A percentile compares a stretch with the other conserved stretches of the same genome.
These are phyloP conservation scores for Lordiphosa fenestrarum DNA, from an alignment of 2,888 invertebrate genomes.

Conservation along the genomic window DNA sequence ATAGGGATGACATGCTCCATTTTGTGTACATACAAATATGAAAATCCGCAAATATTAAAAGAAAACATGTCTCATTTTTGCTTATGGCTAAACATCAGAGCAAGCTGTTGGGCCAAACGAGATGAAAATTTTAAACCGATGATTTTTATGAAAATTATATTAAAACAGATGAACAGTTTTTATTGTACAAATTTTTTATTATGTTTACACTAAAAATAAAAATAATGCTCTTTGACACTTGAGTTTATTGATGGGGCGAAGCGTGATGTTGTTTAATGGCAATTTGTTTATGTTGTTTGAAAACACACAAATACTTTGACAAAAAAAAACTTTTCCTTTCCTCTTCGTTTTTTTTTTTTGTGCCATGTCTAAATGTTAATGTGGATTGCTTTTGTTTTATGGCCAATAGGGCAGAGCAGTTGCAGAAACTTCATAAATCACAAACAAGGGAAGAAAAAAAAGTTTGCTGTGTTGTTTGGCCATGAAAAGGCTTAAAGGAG, in stretches of 20 bases:
- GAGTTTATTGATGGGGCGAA: constrained; percentile 40
- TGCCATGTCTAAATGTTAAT: constrained; percentile 1
- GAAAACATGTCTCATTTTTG: constrained; percentile 49
- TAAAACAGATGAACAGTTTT: constrained; percentile 51
- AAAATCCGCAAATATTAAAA: constrained; percentile 33
- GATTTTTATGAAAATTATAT: constrained; percentile 53
- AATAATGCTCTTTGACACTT: constrained; percentile 31
- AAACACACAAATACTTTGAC: constrained; percentile 33
- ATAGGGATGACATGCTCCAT: constrained; percentile 50
- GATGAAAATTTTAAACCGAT: constrained; percentile 57
- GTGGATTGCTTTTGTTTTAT: constrained; percentile 53
- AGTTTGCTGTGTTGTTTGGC: constrained; percentile 47
- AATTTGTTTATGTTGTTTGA: constrained; percentile 34
- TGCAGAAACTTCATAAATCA: constrained; percentile 69
- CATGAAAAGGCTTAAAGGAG: constrained; percentile 71
- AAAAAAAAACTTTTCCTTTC: constrained; percentile 26
- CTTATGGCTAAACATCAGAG: constrained; percentile 57
- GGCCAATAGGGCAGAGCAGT: constrained; percentile 53
- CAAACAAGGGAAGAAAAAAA: constrained; percentile 53
- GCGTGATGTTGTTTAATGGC: constrained; percentile 40
- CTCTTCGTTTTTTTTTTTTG: constrained; percentile 19
- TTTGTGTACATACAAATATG: too few species aligned
- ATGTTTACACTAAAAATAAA: constrained; percentile 12
- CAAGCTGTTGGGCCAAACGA: constrained; percentile 54
- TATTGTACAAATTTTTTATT: constrained; percentile 14